A percentile compares a stretch with the other conserved stretches of the same genome.
phyloP scores from a whole-genome alignment of 30 jellyfish, hydroid and myxozoan species.

The Chironex yamaguchii region DNA sequence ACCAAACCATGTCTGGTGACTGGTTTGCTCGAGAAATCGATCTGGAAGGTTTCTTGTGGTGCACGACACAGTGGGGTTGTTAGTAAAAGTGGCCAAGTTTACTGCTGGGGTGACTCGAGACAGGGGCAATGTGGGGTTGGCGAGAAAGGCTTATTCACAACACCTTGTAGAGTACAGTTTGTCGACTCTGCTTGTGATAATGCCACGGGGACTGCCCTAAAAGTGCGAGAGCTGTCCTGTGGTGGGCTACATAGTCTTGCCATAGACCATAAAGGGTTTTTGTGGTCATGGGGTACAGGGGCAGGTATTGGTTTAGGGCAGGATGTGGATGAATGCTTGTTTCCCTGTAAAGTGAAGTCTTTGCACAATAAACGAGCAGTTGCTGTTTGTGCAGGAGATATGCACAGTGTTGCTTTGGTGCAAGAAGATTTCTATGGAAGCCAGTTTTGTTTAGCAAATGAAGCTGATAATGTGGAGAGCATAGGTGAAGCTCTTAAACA shows the following conservation, averaged over 20 bases:
- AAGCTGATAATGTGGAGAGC: constrained; percentile 47
- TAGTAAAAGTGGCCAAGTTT: constrained; percentile 78
- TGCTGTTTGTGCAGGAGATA: constrained; percentile 74
- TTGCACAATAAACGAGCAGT: constrained; percentile 69
- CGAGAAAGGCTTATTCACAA: constrained; percentile 82
- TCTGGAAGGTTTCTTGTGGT: constrained; percentile 80
- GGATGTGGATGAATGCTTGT: constrained; percentile 55
- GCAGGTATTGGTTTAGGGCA: constrained; percentile 82
- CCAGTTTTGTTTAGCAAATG: constrained; percentile 13
- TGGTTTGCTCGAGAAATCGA: constrained; percentile 36
- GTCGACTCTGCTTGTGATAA: background rate
- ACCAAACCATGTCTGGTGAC: constrained; percentile 58
- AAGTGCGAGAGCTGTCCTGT: constrained; percentile 69
- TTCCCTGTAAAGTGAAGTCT: constrained; percentile 64
- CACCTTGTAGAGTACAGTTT: constrained; percentile 86
- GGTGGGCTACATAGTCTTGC: constrained; percentile 83
- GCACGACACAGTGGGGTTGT: constrained; percentile 85
- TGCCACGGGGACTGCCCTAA: constrained; percentile 3
- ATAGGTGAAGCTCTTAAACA: constrained; percentile 49
- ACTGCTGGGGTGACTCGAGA: constrained; percentile 98
- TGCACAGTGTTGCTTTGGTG: constrained; percentile 81
- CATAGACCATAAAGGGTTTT: constrained; percentile 72
- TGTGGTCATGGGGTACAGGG: constrained; percentile 98
- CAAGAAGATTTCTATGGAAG: constrained; percentile 77
- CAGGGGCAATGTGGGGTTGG: constrained; percentile 98